These are phyloP conservation scores for Flexamia atlantica DNA, from an alignment of 2,888 invertebrate species.

Conservation along the genomic window DNA sequence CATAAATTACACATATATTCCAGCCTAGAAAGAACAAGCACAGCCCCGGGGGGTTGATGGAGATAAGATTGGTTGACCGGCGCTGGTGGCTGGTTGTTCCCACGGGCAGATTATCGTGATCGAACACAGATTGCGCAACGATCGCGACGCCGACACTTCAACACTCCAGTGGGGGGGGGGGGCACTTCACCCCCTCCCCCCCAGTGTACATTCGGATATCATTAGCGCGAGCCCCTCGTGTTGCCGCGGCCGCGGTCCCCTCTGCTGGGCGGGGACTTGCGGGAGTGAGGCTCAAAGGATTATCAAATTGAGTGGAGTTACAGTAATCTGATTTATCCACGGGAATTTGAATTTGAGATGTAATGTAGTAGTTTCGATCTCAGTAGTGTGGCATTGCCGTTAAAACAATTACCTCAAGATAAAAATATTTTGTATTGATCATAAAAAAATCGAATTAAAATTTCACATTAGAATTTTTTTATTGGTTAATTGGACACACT, in stretches of 20 bases:
- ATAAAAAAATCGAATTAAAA: too few relatives aligned
- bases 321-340: background rate
- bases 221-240: background rate
- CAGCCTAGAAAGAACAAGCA: too few relatives aligned
- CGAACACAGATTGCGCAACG: conserved; percentile 31
- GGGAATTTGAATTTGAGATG: background rate
- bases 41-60: too few relatives aligned
- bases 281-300: background rate
- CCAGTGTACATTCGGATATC: background rate
- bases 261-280: background rate
- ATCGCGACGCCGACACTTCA: background rate
- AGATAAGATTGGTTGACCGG: background rate
- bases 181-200: background rate
- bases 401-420: too few relatives aligned
- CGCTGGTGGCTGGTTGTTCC: background rate
- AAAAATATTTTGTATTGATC: too few relatives aligned
- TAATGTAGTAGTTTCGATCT: background rate
- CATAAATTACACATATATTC: too few relatives aligned
- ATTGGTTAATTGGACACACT: too few relatives aligned
- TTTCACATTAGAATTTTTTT: too few relatives aligned
- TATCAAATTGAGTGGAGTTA: background rate
- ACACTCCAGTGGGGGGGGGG: background rate
- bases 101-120: conserved; percentile 14
- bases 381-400: too few relatives aligned
- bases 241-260: background rate